Conservation (phyloP, 2,888 invertebrate genomes). For the Gasteruption jaculator region DNA sequence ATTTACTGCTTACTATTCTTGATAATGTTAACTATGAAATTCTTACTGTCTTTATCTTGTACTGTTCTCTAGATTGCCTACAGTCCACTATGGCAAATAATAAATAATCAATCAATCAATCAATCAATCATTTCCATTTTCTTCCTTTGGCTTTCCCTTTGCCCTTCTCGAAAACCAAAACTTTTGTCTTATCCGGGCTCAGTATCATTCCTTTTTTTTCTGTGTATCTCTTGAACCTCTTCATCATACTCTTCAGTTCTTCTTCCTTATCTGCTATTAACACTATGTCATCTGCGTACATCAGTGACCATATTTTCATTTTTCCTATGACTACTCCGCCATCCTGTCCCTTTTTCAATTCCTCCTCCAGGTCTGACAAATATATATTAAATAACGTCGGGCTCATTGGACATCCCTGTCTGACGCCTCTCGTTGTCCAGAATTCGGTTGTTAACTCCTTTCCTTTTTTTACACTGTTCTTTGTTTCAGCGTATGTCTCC, state of each 20-base stretch:
- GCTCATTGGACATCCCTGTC: too few relatives aligned
- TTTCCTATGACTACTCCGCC: constrained; percentile 9
- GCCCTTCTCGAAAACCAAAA: not conserved
- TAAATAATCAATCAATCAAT: too few relatives aligned
- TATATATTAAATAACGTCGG: too few relatives aligned
- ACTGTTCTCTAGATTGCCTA: too few relatives aligned
- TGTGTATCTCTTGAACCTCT: not conserved
- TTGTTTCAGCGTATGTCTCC: not conserved
- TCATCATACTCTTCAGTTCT: constrained; percentile 3
- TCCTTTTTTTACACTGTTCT: not conserved
- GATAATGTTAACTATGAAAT: too few relatives aligned
- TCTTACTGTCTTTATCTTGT: too few relatives aligned
- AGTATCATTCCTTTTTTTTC: not conserved
- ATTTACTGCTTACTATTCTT: too few relatives aligned
- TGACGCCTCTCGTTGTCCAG: constrained; percentile 7
- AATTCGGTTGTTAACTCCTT: not conserved
- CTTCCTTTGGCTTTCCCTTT: too few relatives aligned
- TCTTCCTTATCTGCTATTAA: too few relatives aligned
- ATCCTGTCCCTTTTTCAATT: constrained; percentile 3
- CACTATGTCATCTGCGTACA: too few relatives aligned
- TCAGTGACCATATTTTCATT: constrained; percentile 7
- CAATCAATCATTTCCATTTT: too few relatives aligned
- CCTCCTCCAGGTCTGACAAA: constrained; percentile 13
- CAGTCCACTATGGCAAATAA: too few relatives aligned
- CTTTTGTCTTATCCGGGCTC: not conserved